A percentile compares a stretch with the other conserved stretches of the same genome.
Conservation (phyloP, 2,113 vertebrate species). For the Girardinichthys multiradiatus region DNA sequence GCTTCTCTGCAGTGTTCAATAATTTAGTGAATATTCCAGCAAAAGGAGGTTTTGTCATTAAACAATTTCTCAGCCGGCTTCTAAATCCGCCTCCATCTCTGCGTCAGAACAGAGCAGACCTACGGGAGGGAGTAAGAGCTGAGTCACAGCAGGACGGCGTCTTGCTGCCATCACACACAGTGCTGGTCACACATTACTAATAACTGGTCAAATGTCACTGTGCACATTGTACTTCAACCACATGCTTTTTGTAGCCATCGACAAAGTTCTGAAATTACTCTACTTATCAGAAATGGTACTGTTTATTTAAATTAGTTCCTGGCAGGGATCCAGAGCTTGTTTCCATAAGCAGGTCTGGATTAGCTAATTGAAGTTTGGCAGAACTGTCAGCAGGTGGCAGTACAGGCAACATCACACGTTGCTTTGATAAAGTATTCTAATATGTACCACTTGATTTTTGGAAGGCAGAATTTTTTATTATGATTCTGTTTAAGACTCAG, state of each 20-base stretch:
- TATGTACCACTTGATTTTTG: not conserved
- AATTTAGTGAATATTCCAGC: slow-evolving; percentile 79
- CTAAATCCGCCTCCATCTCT: slow-evolving; percentile 15
- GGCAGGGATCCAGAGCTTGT: not conserved
- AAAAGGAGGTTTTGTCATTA: slow-evolving; percentile 77
- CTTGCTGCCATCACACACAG: not conserved
- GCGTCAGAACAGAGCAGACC: slow-evolving; percentile 1
- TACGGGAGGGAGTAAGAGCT: not conserved
- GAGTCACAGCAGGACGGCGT: not conserved
- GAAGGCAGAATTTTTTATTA: not conserved
- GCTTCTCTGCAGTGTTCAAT: slow-evolving; percentile 70
- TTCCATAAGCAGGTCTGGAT: too few relatives aligned
- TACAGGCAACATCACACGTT: not conserved
- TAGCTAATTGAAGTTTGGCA: not conserved
- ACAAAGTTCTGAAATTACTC: not conserved
- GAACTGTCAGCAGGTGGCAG: not conserved
- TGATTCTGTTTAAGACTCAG: too few relatives aligned
- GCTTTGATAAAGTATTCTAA: not conserved
- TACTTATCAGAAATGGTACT: too few relatives aligned
- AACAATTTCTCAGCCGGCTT: slow-evolving; percentile 63
- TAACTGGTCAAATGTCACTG: not conserved
- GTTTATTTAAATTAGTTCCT: too few relatives aligned
- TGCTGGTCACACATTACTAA: too few relatives aligned
- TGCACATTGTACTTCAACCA: not conserved
- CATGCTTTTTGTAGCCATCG: too few relatives aligned